Conservation (phyloP, 2,113 vertebrate genomes). For the Deroptyus accipitrinus region DNA sequence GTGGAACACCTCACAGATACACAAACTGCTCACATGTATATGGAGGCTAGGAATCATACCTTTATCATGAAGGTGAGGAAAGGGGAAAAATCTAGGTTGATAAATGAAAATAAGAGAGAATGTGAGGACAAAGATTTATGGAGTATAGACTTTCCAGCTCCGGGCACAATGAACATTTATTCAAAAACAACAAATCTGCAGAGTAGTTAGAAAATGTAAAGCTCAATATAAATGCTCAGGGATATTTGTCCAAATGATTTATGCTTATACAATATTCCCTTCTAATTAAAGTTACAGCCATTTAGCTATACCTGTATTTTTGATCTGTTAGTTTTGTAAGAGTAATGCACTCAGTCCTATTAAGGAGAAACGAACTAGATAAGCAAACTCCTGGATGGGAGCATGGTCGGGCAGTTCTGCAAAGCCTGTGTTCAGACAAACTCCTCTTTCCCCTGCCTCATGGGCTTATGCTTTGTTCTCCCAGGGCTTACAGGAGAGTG, state of each 20-base stretch:
- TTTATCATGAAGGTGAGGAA: background rate
- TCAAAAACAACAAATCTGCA: background rate
- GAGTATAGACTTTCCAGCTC: background rate
- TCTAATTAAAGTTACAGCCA: constrained; percentile 14
- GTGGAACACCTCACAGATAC: background rate
- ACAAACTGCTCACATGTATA: accelerated
- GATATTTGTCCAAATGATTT: constrained; percentile 33
- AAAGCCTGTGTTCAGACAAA: background rate
- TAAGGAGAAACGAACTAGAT: constrained; percentile 36
- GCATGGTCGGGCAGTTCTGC: accelerated
- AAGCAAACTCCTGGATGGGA: constrained; percentile 25
- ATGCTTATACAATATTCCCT: background rate
- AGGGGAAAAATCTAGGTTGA: background rate
- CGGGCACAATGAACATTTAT: background rate
- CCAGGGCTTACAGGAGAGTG: background rate
- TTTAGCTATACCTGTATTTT: constrained; percentile 16
- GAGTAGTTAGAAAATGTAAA: constrained; percentile 29
- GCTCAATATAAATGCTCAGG: constrained; percentile 1
- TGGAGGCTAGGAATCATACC: background rate
- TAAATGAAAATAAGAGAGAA: constrained; percentile 37
- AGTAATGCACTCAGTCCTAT: constrained; percentile 6
- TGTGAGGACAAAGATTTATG: background rate
- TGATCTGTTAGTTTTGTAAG: constrained; percentile 36
- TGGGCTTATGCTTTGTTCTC: background rate
- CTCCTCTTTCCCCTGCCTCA: background rate